Evolutionary conservation across 2,888 invertebrate genomes (phyloP), one percentile per base, ranked within the genome.

Genomic region (Lymantria dispar): DNA sequence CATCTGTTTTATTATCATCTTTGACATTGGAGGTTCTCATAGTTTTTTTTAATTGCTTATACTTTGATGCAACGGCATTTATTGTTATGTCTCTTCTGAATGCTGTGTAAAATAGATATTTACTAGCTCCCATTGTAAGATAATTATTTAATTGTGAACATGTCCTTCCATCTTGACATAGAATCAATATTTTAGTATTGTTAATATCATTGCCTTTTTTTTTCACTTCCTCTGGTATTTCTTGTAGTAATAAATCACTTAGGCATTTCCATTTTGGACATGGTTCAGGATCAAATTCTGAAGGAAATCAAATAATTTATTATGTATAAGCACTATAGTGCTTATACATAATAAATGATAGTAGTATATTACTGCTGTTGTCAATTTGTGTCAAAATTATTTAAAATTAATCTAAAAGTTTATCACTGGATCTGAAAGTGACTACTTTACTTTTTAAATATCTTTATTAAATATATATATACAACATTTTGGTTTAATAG

Each of bases 201-300:
- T 89, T 85, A 11, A 86, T 73, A 10, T 68, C 73, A 2, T 72
- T 76, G 36, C 76, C 76, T 52, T 83, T 86, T 50, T 92, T 90
- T 66, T 93, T 93, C 51, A 94, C 94, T 77, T 96, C 95, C 33
- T 92, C 91, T 13, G 96, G 95, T 73, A 99, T 97, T 91, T 99
- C 98, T 7, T 92, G 85, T 59, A 93, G 88, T 42, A 99, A 83
- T 52, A 98, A 93, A 81, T 98, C 98, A 54, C 92, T 93, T 3
- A 99, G 87, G 9, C 95, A 94, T 68, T 94, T 92, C 98, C 98
- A 99, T 86, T 99, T 99, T 7, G 98, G 97, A 78, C 95, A 96
- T 38, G 94, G 92, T 87, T 98, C 98, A 10, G 96, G 96, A 65
- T 94, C 93, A 54, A 96, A 93, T 85, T 95, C 96, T 96, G 65